Evolutionary conservation across 64 coral and sea anemone species (phyloP), one percentile per base, ranked within the genome.

Genomic region (Montipora foliosa): DNA sequence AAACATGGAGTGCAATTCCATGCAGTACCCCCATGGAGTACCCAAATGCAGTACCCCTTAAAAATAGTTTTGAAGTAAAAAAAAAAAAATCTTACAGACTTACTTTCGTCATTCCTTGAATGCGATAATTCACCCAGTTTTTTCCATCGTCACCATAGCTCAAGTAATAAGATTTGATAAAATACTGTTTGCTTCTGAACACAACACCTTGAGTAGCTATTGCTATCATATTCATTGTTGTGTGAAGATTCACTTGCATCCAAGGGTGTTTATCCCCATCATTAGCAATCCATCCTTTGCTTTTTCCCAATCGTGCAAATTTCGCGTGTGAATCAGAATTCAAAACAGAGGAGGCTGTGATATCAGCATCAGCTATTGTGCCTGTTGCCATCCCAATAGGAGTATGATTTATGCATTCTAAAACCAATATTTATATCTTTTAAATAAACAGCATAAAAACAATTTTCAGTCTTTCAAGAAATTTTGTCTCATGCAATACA

Each of bases 191-290:
- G 5, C 6, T 11, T 5, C 59, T 78, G 52, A 55, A 55, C 52
- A 55, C 52, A 55, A 10, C 9, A 6, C 91, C 91, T 69, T 93
- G 91, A 44, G 82, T 93, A 55, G 73, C 70, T 53, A 93, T 49
- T 2, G 55, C 76, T 62, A 82, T 86, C 3, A 93, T 46, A 11
- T 74, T 77, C 53, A 47, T 86, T 6, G 25, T 48, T 24, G 44
- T 51, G n/a, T 45, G 2, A 29, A 93, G 59, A 47, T 93, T 79
- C 29, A 87, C 91, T 87, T 93, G 81, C 50, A 93, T 93, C 91
- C 82, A 93, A 13, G 69, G 81, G 64, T 60, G 2, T 24, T 15
- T 87, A 15, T 2, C 44, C 29, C 29, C 29, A 37, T 37, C 29
- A 8, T 10, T 14, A 46, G 91, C 10, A 77, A 78, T 47, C 91